Conservation (phyloP, 2,888 invertebrate species). For the Acleris cristana region DNA sequence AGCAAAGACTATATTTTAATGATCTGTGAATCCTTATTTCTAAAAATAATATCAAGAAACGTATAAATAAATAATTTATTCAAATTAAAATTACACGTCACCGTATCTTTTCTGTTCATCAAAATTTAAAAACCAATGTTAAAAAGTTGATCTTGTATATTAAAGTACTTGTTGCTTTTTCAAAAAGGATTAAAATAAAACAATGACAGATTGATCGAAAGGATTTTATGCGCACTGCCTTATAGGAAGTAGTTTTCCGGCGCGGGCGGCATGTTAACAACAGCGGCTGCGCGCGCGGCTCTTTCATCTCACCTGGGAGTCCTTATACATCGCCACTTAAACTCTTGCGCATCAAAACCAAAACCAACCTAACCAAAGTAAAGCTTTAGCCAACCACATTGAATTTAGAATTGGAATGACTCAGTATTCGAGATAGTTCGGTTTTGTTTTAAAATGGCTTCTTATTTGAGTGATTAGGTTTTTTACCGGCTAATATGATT, state of each 20-base stretch:
- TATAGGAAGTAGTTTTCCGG: conserved; percentile 70
- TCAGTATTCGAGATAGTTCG: conserved; percentile 33
- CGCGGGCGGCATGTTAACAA: conserved; percentile 62
- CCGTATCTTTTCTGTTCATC: no score
- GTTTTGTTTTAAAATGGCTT: conserved; percentile 44
- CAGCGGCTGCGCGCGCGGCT: conserved; percentile 52
- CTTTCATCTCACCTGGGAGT: conserved; percentile 78
- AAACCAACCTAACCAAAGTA: neutral
- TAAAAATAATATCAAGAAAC: no score
- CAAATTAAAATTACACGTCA: no score
- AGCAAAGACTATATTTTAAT: neutral
- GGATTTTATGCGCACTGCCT: conserved; percentile 21
- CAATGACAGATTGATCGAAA: conserved; percentile 9
- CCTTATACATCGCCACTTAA: conserved; percentile 50
- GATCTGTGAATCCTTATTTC: no score
- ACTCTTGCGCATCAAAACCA: conserved; percentile 10
- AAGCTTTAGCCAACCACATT: conserved; percentile 7
- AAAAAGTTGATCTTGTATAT: no score
- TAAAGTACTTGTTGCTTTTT: neutral
- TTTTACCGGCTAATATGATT: conserved; percentile 71
- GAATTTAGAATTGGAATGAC: conserved; percentile 5
- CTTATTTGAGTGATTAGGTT: conserved; percentile 67
- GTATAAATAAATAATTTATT: no score
- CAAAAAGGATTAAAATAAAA: neutral
- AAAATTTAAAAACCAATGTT: no score